A percentile compares a stretch with the other conserved stretches of the same genome.
Evolutionary conservation across 1,140 invertebrate genomes (phyloP).

Genomic region (Venustaconcha ellipsiformis): DNA sequence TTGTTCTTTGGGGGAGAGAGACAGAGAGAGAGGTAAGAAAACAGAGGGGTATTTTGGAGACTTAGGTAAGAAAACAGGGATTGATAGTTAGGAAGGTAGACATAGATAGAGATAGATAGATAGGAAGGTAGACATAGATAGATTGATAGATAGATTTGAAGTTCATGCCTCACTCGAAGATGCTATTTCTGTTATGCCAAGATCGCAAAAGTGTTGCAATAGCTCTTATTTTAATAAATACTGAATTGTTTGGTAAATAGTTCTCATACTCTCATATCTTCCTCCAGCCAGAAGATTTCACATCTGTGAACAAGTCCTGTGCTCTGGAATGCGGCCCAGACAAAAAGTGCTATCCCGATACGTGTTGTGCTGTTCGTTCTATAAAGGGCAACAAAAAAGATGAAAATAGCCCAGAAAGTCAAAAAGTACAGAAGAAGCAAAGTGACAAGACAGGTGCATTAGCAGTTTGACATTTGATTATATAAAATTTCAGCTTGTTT

Average conservation of each 20-base stretch:
- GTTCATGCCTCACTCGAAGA: not conserved
- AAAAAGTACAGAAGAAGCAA: too few species aligned
- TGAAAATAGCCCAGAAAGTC: too few species aligned
- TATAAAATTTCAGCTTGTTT: too few species aligned
- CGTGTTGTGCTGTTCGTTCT: slow-evolving; percentile 45
- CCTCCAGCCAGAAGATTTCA: slow-evolving; percentile 18
- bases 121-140: too few species aligned
- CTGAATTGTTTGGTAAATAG: not conserved
- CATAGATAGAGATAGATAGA: too few species aligned
- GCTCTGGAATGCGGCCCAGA: slow-evolving; percentile 63
- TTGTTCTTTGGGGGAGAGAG: not conserved
- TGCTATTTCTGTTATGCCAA: not conserved
- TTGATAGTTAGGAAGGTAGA: too few species aligned
- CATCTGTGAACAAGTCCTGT: slow-evolving; percentile 15
- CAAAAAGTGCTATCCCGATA: slow-evolving; percentile 52
- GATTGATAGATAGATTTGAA: not conserved
- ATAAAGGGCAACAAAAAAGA: too few species aligned
- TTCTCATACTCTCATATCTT: slow-evolving; percentile 8
- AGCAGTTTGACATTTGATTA: too few species aligned
- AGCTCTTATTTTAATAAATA: not conserved
- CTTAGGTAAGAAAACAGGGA: too few species aligned
- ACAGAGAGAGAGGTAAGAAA: too few species aligned
- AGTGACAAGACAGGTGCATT: too few species aligned
- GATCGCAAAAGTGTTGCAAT: not conserved
- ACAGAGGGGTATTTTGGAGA: too few species aligned